Conservation (phyloP, 1,140 invertebrate species). For the Tetramorium simillimum region DNA sequence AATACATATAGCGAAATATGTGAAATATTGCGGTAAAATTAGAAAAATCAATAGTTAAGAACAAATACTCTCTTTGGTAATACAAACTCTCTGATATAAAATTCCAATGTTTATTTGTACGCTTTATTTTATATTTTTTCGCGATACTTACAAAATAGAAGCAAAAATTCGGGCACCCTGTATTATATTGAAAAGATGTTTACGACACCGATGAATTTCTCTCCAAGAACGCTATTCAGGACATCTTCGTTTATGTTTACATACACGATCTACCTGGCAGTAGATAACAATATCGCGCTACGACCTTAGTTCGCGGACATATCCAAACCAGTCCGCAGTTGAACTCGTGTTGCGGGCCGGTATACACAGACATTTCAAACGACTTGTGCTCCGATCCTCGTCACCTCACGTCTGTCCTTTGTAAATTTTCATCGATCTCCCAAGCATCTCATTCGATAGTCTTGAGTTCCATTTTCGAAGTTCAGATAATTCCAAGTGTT, state of each 20-base stretch:
- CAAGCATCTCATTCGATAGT: neutral
- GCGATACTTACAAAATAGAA: neutral
- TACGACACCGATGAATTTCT: constrained; percentile 23
- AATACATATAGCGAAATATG: neutral
- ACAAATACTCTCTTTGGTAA: neutral
- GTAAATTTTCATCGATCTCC: constrained; percentile 15
- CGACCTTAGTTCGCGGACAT: constrained; percentile 13
- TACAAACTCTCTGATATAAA: neutral
- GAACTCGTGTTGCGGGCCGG: constrained; percentile 4
- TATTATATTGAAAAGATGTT: constrained; percentile 25
- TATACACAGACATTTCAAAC: constrained; percentile 22
- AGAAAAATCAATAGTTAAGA: neutral
- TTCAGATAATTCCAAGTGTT: constrained; percentile 17
- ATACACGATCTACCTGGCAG: neutral
- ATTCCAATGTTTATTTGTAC: neutral
- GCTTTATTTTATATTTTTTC: neutral
- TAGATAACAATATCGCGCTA: neutral
- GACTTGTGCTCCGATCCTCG: neutral
- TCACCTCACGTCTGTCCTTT: neutral
- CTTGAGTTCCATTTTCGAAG: neutral
- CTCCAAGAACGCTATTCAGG: neutral
- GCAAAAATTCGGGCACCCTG: neutral
- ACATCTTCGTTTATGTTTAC: constrained; percentile 45
- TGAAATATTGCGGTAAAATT: neutral
- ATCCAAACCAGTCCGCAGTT: constrained; percentile 6